phyloP scores from a whole-genome alignment of 2,797 vertebrate genomes.

The Dicrostonyx torquatus region DNA sequence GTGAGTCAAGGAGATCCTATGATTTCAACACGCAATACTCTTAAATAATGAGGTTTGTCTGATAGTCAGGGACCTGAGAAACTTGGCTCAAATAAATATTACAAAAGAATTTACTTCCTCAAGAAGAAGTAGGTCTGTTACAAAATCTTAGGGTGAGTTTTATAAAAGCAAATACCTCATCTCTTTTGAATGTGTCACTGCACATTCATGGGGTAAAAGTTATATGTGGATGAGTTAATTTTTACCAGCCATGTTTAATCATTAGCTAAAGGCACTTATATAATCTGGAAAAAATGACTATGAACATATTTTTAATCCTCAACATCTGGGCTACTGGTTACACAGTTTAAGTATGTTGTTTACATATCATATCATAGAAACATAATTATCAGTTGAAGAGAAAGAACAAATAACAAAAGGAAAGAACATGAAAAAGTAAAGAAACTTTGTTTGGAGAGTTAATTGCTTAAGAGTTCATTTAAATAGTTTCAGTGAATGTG shows the following conservation, averaged over 20 bases:
- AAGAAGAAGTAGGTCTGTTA: conserved; percentile 45
- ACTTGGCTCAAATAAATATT: conserved; percentile 68
- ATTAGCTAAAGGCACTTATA: conserved; percentile 47
- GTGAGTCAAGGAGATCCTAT: conserved; percentile 54
- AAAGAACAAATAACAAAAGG: background rate
- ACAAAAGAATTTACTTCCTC: conserved; percentile 71
- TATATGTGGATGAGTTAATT: conserved; percentile 47
- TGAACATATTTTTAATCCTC: conserved; percentile 52
- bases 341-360: conserved; percentile 8
- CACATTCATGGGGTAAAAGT: conserved; percentile 41
- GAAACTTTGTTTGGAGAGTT: conserved; percentile 8
- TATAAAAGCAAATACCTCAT: conserved; percentile 56
- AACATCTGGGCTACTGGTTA: conserved; percentile 56
- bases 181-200: conserved; percentile 9
- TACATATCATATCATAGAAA: background rate
- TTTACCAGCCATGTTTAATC: conserved; percentile 60
- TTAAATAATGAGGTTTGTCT: conserved; percentile 66
- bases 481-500: background rate
- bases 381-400: background rate
- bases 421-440: conserved; percentile 40
- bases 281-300: conserved; percentile 25
- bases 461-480: background rate
- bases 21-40: conserved; percentile 45
- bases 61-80: conserved; percentile 72
- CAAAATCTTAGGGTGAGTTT: conserved; percentile 54